Base-by-base conservation (phyloP, 2,113 vertebrate species). In the Tauraco erythrolophus region DNA sequence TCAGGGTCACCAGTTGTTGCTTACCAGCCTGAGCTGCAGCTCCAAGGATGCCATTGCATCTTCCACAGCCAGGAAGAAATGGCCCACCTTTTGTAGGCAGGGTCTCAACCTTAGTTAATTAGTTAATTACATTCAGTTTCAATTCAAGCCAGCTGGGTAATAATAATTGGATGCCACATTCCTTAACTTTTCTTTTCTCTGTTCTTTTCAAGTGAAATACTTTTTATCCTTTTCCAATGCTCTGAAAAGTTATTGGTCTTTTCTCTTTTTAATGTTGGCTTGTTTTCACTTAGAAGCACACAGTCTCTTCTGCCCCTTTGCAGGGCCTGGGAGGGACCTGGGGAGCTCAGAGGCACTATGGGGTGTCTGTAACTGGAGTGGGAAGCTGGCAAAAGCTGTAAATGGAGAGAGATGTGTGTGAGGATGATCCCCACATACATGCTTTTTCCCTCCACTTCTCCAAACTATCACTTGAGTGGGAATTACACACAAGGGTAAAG, bases 301-400 rank as follows among this genome's bases (percentile, higher is more conserved):
- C 2, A 19, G 31, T 48, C 8, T 84, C 21, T 25, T 62, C 30
- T 62, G 11, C 8, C 15, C 9, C n/a, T 75, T 90, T 43, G 17
- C n/a, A 54, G 19, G 7, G 3, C 1, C 23, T 75, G 39, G 19
- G 27, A 69, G 50, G 23, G 30, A 68, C 9, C 4, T 74, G 14
- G 12, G 13, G 23, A 53, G 22, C 2, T 69, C 37, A 25, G 48
- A 68, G 33, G 23, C 27, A 5, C 21, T 82, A 25, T 0, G 2
- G 3, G 5, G 2, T 60, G 7, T 51, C 78, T 0, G 0, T 57
- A 68, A 39, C 41, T 45, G 41, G 6, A 12, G 6, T 48, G 11
- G 23, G 30, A 33, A 83, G 4, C 10, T 56, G 31, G 25, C 24
- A 19, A 41, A 82, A 61, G 12, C 28, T 61, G 33, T 77, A 65